phyloP scores from a whole-genome alignment of 2,113 vertebrate genomes.

The Oncorhynchus mykiss region DNA sequence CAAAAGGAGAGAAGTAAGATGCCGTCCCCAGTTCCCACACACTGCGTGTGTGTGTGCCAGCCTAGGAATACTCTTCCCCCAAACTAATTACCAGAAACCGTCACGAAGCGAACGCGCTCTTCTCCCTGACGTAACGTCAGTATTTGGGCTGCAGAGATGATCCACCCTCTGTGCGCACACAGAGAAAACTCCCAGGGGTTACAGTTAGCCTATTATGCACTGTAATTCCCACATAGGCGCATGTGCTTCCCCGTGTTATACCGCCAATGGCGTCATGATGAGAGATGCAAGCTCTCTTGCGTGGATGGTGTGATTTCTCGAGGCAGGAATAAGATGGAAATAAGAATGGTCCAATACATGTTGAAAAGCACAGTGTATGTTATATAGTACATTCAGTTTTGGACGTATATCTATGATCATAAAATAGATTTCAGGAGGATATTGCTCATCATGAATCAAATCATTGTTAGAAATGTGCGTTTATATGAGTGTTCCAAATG shows the following conservation, averaged over 20 bases:
- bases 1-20: neutral
- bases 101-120: slow-evolving; percentile 5
- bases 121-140: slow-evolving; percentile 12
- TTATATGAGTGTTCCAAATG: too few relatives aligned
- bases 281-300: neutral
- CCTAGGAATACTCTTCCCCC: slow-evolving; percentile 13
- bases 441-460: too few relatives aligned
- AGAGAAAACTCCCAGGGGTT: neutral
- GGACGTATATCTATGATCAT: too few relatives aligned
- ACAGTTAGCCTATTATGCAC: neutral
- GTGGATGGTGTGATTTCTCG: neutral
- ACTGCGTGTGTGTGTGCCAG: neutral
- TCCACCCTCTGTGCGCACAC: neutral
- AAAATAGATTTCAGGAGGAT: too few relatives aligned
- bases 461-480: too few relatives aligned
- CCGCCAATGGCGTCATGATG: neutral
- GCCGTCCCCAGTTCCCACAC: neutral
- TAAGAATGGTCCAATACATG: too few relatives aligned
- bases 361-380: too few relatives aligned
- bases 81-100: slow-evolving; percentile 45
- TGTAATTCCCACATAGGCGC: slow-evolving; percentile 1
- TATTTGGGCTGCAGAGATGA: slow-evolving; percentile 3
- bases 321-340: neutral
- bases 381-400: too few relatives aligned
- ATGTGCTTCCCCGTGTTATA: neutral